phyloP scores from a whole-genome alignment of 2,888 invertebrate species.

The Julus scandinavius region DNA sequence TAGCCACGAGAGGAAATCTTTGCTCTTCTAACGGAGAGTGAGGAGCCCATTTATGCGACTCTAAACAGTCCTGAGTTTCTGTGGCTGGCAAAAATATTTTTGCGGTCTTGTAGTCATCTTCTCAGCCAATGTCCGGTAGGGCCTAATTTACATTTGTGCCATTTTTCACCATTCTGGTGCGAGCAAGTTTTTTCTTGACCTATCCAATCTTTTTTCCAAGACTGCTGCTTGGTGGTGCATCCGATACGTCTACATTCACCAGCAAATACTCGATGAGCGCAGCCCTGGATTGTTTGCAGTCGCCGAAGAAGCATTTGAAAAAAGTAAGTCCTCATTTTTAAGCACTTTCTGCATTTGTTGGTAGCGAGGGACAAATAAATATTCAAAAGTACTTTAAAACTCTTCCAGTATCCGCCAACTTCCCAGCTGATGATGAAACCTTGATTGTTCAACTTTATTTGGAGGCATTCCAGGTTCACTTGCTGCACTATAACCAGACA shows the following conservation, averaged over 20 bases:
- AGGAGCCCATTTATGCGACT: neutral
- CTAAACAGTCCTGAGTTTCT: constrained; percentile 53
- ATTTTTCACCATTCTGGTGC: neutral
- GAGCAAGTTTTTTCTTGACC: neutral
- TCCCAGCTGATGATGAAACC: neutral
- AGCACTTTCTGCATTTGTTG: constrained; percentile 12
- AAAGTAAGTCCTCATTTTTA: constrained; percentile 14
- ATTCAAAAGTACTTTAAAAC: neutral
- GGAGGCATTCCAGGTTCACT: constrained; percentile 75
- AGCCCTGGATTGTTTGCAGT: constrained; percentile 68
- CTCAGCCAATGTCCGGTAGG: constrained; percentile 46
- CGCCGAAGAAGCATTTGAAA: constrained; percentile 61
- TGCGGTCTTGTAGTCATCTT: constrained; percentile 2
- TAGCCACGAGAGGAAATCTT: neutral
- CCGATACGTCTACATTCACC: constrained; percentile 78
- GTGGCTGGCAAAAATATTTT: constrained; percentile 55
- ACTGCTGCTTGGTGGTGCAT: constrained; percentile 78
- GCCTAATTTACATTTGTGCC: neutral
- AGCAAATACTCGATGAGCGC: constrained; percentile 79
- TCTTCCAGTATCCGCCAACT: neutral
- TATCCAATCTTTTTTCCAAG: constrained; percentile 61
- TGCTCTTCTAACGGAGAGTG: neutral
- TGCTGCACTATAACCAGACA: constrained; percentile 79
- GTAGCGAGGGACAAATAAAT: neutral
- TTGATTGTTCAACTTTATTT: constrained; percentile 68